Percentiles rank a stretch among this genome's conserved stretches.
These are phyloP conservation scores for Brevipalpus yothersi DNA, from an alignment of 1,140 invertebrate genomes.

Conservation along the genomic window DNA sequence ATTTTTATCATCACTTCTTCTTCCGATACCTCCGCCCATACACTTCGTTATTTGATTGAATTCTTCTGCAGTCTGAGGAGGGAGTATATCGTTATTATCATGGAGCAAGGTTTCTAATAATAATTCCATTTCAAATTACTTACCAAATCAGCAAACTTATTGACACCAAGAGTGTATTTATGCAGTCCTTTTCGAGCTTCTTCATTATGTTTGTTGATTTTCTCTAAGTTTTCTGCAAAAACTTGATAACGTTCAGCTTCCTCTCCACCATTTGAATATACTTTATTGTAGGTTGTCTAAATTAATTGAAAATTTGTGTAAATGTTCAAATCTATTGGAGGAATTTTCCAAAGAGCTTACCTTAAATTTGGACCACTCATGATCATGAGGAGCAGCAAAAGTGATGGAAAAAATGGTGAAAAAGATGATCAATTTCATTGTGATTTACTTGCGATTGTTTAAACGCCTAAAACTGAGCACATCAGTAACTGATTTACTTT, in stretches of 20 bases:
- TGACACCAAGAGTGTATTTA: slow-evolving; percentile 16
- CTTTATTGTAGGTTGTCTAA: slow-evolving; percentile 3
- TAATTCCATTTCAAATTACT: not conserved
- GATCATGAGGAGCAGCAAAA: not conserved
- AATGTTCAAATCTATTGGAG: not conserved
- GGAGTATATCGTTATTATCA: not conserved
- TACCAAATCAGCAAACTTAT: slow-evolving; percentile 15
- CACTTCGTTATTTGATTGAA: too few species aligned
- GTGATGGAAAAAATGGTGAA: not conserved
- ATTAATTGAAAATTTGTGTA: not conserved
- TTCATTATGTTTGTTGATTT: slow-evolving; percentile 15
- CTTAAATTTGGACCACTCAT: not conserved
- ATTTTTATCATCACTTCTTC: not conserved
- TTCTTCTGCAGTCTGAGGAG: not conserved
- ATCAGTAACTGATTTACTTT: too few species aligned
- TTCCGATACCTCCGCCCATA: not conserved
- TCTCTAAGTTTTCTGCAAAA: not conserved
- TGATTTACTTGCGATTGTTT: not conserved
- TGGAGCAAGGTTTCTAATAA: too few species aligned
- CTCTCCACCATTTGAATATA: not conserved
- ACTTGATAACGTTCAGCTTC: slow-evolving; percentile 1
- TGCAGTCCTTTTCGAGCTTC: slow-evolving; percentile 15
- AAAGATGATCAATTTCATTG: not conserved
- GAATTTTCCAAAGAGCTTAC: not conserved
- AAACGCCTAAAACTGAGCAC: too few species aligned